Conservation (phyloP, 2,113 vertebrate genomes). For the Anser cygnoides region DNA sequence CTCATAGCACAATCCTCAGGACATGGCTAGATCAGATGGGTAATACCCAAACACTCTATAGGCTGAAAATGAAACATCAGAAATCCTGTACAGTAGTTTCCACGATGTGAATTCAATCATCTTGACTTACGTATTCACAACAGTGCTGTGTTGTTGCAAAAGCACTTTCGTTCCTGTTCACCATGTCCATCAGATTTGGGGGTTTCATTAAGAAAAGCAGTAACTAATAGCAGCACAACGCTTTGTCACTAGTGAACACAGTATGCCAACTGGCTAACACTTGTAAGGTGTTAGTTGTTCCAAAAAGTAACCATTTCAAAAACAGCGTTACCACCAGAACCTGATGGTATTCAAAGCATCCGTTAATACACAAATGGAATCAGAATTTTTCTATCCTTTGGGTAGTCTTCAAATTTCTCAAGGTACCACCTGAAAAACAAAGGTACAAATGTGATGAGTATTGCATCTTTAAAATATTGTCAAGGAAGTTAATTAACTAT, state of each 20-base stretch:
- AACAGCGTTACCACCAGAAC: neutral
- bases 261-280: neutral
- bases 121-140: neutral
- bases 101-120: neutral
- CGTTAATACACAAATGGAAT: constrained; percentile 88
- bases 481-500: neutral
- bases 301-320: neutral
- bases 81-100: neutral
- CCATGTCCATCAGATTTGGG: neutral
- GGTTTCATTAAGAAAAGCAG: neutral
- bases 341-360: neutral
- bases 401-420: constrained; percentile 94
- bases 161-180: neutral
- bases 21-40: neutral
- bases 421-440: constrained; percentile 90
- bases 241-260: neutral
- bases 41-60: neutral
- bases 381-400: constrained; percentile 87
- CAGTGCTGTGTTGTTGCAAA: neutral
- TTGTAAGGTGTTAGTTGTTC: neutral
- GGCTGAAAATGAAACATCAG: neutral
- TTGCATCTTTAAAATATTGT: neutral
- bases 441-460: neutral
- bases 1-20: neutral
- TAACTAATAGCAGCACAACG: neutral